Evolutionary conservation across 30 jellyfish, hydroid and myxozoan genomes (phyloP).

Genomic region (Chrysaora quinquecirrha): DNA sequence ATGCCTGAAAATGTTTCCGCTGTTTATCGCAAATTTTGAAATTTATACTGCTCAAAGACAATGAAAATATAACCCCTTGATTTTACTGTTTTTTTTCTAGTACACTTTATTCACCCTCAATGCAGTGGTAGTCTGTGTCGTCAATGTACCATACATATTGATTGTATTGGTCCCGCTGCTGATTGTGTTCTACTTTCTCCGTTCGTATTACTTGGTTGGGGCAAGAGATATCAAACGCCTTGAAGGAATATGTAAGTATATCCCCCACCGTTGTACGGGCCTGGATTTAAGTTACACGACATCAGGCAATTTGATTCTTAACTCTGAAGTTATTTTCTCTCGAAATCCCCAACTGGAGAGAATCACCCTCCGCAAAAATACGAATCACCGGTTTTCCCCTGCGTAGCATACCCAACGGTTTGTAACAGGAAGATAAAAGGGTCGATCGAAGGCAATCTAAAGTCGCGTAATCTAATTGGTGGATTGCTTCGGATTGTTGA

Average conservation of each 20-base stretch:
- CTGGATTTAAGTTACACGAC: too few relatives aligned
- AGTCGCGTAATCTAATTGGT: background rate
- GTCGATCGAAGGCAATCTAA: too few relatives aligned
- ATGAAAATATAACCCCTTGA: too few relatives aligned
- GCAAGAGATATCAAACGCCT: slow-evolving; percentile 79
- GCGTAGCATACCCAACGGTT: background rate
- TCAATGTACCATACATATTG: slow-evolving; percentile 56
- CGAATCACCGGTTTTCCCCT: background rate
- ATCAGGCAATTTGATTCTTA: too few relatives aligned
- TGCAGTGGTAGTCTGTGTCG: slow-evolving; percentile 39
- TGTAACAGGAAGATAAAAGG: background rate
- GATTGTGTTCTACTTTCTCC: slow-evolving; percentile 19
- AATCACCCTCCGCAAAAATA: background rate
- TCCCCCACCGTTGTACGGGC: too few relatives aligned
- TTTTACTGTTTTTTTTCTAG: background rate
- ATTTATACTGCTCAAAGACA: too few relatives aligned
- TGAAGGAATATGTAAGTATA: slow-evolving; percentile 78
- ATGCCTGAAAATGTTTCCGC: too few relatives aligned
- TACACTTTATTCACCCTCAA: slow-evolving; percentile 9
- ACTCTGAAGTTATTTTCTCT: too few relatives aligned
- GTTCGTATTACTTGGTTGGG: slow-evolving; percentile 54
- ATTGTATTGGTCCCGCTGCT: slow-evolving; percentile 27
- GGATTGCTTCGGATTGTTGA: too few relatives aligned
- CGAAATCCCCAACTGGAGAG: too few relatives aligned
- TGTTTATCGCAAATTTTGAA: too few relatives aligned